Base-by-base conservation (phyloP, 2,888 invertebrate species). In the Lepidochitona cinerea region DNA sequence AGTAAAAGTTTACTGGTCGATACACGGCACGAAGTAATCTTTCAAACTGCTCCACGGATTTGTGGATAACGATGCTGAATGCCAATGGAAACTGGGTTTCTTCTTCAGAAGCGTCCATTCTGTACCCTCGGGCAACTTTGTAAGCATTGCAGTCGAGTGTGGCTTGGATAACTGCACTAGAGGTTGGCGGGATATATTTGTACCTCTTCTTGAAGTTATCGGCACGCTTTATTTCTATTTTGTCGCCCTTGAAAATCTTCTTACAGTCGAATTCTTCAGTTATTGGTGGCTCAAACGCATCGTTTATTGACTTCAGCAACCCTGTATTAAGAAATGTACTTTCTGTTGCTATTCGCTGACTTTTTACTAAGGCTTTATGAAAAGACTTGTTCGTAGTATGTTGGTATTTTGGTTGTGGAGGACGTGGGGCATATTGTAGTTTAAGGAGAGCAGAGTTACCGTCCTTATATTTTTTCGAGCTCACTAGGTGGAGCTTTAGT, bases 1-100 rank as follows among this genome's bases (percentile, higher is more conserved):
- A 87, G 74, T 84, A 87, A n/a, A 75, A 59, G 71, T 87, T 87
- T 59, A 84, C 82, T 1, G 86, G 85, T n/a, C 80, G 75, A 69
- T 85, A 87, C n/a, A 87, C 79, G 0, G 80, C 68, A 14, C 78
- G 65, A 12, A 87, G 70, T 12, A 85, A 68, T 32, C 80, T 70
- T 66, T 83, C 85, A 14, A 84, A 70, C 68, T 85, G 82, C 54
- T 78, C 75, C 0, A 78, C 66, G 49, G 83, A 71, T 41, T 74
- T 76, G 70, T 85, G 79, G 49, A 84, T 71, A 1, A 85, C 26
- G 12, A 86, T 75, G 49, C 76, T 83, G 59, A 77, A 86, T 0
- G 85, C 85, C 18, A 85, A 74, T 0, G 84, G 81, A 68, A 80
- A 85, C 6, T 79, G 41, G 0, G 37, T 74, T 67, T 79, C 80